phyloP scores from a whole-genome alignment of 2,113 vertebrate genomes.

The Pedionomus torquatus region DNA sequence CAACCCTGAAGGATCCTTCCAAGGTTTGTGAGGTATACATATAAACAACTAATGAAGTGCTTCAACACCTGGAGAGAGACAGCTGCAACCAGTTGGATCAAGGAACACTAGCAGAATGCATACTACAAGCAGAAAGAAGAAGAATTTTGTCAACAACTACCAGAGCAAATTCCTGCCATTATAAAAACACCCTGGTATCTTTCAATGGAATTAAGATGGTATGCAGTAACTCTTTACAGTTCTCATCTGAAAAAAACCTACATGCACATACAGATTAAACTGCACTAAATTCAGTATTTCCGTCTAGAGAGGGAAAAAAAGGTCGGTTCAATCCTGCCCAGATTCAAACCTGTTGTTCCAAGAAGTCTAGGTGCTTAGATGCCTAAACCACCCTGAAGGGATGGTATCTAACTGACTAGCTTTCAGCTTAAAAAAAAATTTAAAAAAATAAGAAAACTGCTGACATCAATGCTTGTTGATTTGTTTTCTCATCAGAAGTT shows the following conservation, averaged over 20 bases:
- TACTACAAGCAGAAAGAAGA: not conserved
- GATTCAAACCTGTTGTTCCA: slow-evolving; percentile 62
- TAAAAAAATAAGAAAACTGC: slow-evolving; percentile 22
- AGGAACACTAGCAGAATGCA: not conserved
- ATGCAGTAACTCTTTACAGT: slow-evolving; percentile 3
- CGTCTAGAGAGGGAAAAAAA: slow-evolving; percentile 61
- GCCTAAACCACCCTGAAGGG: slow-evolving; percentile 46
- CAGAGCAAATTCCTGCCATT: slow-evolving; percentile 18
- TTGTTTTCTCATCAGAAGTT: slow-evolving; percentile 63
- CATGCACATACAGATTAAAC: not conserved
- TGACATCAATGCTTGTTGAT: slow-evolving; percentile 62
- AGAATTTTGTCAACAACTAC: slow-evolving; percentile 15
- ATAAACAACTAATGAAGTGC: not conserved
- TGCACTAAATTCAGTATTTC: slow-evolving; percentile 39
- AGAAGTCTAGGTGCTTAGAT: slow-evolving; percentile 47
- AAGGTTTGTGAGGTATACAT: not conserved
- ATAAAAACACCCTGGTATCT: not conserved
- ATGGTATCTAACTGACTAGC: slow-evolving; percentile 61
- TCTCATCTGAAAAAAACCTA: slow-evolving; percentile 37
- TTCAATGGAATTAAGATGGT: not conserved
- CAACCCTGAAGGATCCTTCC: slow-evolving; percentile 42
- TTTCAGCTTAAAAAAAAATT: slow-evolving; percentile 38
- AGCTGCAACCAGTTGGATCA: slow-evolving; percentile 11
- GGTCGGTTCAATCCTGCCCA: slow-evolving; percentile 45
- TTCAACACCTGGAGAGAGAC: not conserved